Percentiles rank a stretch among this genome's conserved stretches.
These are phyloP conservation scores for Cephus nigrinus DNA, from an alignment of 2,888 invertebrate genomes.

Conservation along the genomic window DNA sequence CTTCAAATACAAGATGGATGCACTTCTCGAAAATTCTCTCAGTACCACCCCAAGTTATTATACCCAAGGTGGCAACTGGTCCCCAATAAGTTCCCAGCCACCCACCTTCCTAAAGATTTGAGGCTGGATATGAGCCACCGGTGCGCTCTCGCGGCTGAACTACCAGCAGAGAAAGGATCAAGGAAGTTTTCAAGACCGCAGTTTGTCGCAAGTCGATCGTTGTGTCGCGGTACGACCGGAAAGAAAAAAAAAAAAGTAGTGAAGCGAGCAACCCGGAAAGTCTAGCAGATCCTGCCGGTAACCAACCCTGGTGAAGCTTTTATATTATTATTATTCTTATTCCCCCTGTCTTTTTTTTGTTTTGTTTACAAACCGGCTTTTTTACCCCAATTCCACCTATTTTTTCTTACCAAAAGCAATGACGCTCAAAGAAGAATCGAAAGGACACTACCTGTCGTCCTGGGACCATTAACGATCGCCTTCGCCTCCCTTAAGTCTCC, in stretches of 20 bases:
- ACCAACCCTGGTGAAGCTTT: slow-evolving; percentile 12
- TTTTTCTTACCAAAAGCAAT: slow-evolving; percentile 22
- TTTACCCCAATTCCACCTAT: slow-evolving; percentile 12
- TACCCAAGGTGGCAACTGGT: neutral
- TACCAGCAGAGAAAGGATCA: slow-evolving; percentile 26
- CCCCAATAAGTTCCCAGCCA: neutral
- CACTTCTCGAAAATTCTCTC: neutral
- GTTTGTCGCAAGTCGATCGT: slow-evolving; percentile 35
- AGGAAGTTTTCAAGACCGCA: slow-evolving; percentile 32
- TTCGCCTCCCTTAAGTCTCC: slow-evolving; percentile 11
- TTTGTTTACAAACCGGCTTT: neutral
- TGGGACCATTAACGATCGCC: neutral
- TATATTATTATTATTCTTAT: slow-evolving; percentile 22
- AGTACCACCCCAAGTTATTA: neutral
- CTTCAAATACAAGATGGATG: neutral
- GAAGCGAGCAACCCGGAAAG: slow-evolving; percentile 16
- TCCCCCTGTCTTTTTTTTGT: slow-evolving; percentile 4
- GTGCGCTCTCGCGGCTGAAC: neutral
- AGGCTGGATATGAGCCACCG: neutral
- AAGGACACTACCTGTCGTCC: neutral
- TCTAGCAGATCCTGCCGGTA: neutral
- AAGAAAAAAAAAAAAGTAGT: neutral
- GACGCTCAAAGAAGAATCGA: neutral
- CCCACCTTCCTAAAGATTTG: neutral
- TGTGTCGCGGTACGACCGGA: neutral